Evolutionary conservation across 53 echinoderm and acorn worm genomes (phyloP), one percentile per base, ranked within the genome.

Genomic region (Holothuria leucospilota): DNA sequence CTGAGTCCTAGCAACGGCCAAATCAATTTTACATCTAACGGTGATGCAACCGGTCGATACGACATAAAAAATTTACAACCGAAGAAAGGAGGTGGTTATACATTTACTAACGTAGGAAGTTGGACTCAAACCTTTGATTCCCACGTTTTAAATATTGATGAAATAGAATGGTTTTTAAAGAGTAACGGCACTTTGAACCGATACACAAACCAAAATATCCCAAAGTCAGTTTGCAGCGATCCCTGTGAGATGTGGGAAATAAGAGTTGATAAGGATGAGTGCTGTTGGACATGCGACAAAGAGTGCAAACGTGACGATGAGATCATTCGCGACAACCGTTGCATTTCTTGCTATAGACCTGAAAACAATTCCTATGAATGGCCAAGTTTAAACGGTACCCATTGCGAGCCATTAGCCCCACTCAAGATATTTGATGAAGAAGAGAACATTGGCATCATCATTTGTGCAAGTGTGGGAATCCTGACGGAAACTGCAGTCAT

Each of bases 151-250:
- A 24, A 52, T 29, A 20, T 52, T 23, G 81, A 63, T 12, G 82
- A 86, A 11, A 88, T 70, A 15, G 84, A 87, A 2, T 56, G 34
- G 9, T 75, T 82, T 11, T 62, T 89, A 16, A 27, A 64, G 21
- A 25, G 51, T 58, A 38, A 80, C 80, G 82, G 79, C 83, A 53
- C 64, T 67, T 16, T 60, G 53, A 1, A 70, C 62, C 5, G 81
- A 39, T 8, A 62, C 13, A 30, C 40, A 39, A 14, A 52, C 29
- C 24, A 52, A 59, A 53, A 30, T 15, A 52, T 69, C 0, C 98
- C 98, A 20, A 85, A 90, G 75, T 97, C 98, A 0, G 84, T 95
- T 2, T 97, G 96, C 82, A 96, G 93, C 51, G 85, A 90, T 38
- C 93, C 95, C 0, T 97, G 98, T 41, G 69, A 84, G 21, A 39